Conservation (phyloP, 2,888 invertebrate genomes). For the Xestia xanthographa region DNA sequence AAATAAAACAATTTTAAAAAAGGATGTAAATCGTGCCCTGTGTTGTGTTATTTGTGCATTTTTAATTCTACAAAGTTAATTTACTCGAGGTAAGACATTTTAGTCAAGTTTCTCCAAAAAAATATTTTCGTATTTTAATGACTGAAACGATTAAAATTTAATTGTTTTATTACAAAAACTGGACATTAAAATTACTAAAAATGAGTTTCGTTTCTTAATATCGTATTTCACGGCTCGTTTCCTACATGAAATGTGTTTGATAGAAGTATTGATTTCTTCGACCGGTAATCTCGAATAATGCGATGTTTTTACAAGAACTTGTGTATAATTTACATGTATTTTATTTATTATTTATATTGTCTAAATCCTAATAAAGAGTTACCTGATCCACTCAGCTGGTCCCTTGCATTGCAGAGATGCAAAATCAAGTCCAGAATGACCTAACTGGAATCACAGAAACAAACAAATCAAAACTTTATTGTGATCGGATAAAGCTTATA, state of each 20-base stretch:
- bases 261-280: conserved; percentile 48
- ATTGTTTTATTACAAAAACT: conserved; percentile 32
- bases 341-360: too few relatives aligned
- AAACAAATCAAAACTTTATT: conserved; percentile 36
- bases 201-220: conserved; percentile 5
- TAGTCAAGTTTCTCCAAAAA: not conserved
- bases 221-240: conserved; percentile 26
- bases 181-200: not conserved
- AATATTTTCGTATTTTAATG: not conserved
- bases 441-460: not conserved
- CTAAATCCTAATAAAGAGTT: not conserved
- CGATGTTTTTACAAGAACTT: conserved; percentile 22
- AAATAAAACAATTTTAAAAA: conserved; percentile 33
- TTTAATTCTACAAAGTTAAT: conserved; percentile 24
- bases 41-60: conserved; percentile 43
- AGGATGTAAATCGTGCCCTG: conserved; percentile 50
- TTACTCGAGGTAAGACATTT: conserved; percentile 49
- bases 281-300: conserved; percentile 21
- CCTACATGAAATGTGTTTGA: conserved; percentile 19
- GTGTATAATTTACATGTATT: not conserved
- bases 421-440: conserved; percentile 9
- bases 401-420: not conserved
- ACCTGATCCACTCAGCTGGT: conserved; percentile 17
- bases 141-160: conserved; percentile 13
- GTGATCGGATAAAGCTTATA: conserved; percentile 21